phyloP scores from a whole-genome alignment of 2,888 invertebrate species.

The Drosophila paranaensis region DNA sequence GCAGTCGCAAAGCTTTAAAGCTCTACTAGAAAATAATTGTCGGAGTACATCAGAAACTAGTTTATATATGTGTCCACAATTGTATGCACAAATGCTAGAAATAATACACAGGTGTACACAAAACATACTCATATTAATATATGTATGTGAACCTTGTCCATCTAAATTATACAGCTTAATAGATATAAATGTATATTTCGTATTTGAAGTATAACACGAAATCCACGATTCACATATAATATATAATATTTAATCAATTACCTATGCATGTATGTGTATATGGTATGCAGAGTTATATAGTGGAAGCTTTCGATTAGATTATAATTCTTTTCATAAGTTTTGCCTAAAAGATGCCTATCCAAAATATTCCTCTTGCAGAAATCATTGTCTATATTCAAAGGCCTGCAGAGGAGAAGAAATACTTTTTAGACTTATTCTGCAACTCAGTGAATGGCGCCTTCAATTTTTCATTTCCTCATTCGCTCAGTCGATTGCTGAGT shows the following conservation, averaged over 20 bases:
- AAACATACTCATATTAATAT: too few relatives aligned
- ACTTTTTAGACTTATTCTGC: neutral
- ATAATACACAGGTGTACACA: too few relatives aligned
- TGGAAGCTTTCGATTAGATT: neutral
- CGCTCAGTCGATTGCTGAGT: neutral
- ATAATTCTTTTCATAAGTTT: neutral
- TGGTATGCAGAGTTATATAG: neutral
- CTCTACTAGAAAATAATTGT: neutral
- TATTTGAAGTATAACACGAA: too few relatives aligned
- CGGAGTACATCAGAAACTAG: slow-evolving; percentile 4
- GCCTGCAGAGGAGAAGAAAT: too few relatives aligned
- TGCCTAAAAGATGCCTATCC: neutral
- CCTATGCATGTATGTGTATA: neutral
- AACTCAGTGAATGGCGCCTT: neutral
- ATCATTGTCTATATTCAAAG: neutral
- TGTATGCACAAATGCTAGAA: too few relatives aligned
- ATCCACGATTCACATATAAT: neutral
- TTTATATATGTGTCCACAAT: neutral
- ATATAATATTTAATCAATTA: neutral
- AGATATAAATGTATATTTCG: too few relatives aligned
- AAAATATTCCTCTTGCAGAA: neutral
- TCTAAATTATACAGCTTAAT: too few relatives aligned
- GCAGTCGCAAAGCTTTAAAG: slow-evolving; percentile 9
- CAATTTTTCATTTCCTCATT: neutral
- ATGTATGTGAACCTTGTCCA: neutral